Percentiles rank a stretch among this genome's conserved stretches.
phyloP scores from a whole-genome alignment of 2,113 vertebrate species.

The Vimba vimba region DNA sequence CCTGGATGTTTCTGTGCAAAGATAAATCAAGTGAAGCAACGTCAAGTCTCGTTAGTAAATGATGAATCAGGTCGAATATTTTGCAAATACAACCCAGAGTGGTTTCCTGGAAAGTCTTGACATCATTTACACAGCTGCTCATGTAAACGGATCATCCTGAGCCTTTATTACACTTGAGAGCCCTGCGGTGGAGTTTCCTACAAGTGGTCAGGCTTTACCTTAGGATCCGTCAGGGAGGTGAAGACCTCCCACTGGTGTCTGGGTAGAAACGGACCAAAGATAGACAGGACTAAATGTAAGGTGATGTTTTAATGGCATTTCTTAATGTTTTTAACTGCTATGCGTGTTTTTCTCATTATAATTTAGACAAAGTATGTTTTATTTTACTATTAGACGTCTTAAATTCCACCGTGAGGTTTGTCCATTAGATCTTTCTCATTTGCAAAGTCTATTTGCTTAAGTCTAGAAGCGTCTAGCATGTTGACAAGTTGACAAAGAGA shows the following conservation, averaged over 20 bases:
- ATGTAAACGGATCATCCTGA: slow-evolving; percentile 43
- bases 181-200: slow-evolving; percentile 33
- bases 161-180: slow-evolving; percentile 40
- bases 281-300: slow-evolving; percentile 10
- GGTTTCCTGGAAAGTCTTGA: slow-evolving; percentile 55
- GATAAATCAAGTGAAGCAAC: slow-evolving; percentile 51
- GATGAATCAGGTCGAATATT: slow-evolving; percentile 53
- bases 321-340: background rate
- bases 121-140: slow-evolving; percentile 55
- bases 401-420: background rate
- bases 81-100: slow-evolving; percentile 36
- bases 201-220: slow-evolving; percentile 42
- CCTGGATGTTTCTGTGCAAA: slow-evolving; percentile 44
- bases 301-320: slow-evolving; percentile 33
- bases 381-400: background rate
- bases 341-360: slow-evolving; percentile 13
- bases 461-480: slow-evolving; percentile 4
- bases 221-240: slow-evolving; percentile 41
- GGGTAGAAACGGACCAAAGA: slow-evolving; percentile 28
- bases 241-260: slow-evolving; percentile 41
- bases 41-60: slow-evolving; percentile 53
- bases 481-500: slow-evolving; percentile 32
- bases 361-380: background rate
- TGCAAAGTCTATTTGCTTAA: slow-evolving; percentile 13
- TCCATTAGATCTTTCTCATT: slow-evolving; percentile 4